phyloP scores from a whole-genome alignment of 2,797 vertebrate genomes.

The Acipenser ruthenus region DNA sequence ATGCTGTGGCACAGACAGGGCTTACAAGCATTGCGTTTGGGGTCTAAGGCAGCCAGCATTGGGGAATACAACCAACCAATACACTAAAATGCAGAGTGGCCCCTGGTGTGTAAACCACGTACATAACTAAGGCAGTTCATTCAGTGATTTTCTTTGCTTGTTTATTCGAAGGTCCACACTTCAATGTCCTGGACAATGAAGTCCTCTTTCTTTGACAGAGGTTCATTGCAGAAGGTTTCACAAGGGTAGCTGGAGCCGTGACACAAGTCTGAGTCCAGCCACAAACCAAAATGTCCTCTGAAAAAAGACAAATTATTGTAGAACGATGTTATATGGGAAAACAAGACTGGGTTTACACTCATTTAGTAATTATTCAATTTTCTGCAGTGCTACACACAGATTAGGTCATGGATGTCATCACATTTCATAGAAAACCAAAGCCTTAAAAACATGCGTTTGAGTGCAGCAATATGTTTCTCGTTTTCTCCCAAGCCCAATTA shows the following conservation, averaged over 20 bases:
- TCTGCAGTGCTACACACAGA: too few species aligned
- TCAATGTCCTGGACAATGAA: constrained; percentile 87
- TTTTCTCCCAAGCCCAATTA: too few species aligned
- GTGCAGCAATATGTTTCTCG: too few species aligned
- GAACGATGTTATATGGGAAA: too few species aligned
- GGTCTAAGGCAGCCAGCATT: constrained; percentile 44
- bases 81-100: constrained; percentile 4
- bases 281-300: constrained; percentile 82
- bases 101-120: background rate
- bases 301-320: too few species aligned
- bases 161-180: constrained; percentile 64
- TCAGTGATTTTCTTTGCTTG: too few species aligned
- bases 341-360: too few species aligned
- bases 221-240: constrained; percentile 82
- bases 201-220: constrained; percentile 80
- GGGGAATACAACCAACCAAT: constrained; percentile 17
- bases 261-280: constrained; percentile 86
- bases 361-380: too few species aligned
- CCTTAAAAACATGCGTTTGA: too few species aligned
- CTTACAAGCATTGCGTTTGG: background rate
- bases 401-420: too few species aligned
- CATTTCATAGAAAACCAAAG: too few species aligned
- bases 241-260: constrained; percentile 83
- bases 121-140: constrained; percentile 10
- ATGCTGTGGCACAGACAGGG: background rate